Percentiles rank a stretch among this genome's conserved stretches.
phyloP scores from a whole-genome alignment of 2,113 vertebrate genomes.

The Labrus mixtus region DNA sequence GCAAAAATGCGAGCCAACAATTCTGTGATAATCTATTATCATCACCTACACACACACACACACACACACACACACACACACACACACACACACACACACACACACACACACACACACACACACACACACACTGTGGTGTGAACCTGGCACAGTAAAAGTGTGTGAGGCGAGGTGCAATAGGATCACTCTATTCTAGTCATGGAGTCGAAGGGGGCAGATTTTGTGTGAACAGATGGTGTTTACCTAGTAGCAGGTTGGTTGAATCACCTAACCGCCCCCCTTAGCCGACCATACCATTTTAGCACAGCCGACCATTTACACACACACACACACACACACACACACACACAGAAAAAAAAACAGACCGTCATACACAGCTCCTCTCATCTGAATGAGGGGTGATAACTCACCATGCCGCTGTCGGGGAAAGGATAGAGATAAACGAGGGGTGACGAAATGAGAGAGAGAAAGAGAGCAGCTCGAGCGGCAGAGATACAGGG shows the following conservation, averaged over 20 bases:
- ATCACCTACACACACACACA: constrained; percentile 22
- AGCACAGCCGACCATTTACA: constrained; percentile 35
- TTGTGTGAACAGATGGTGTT: constrained; percentile 93
- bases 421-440: constrained; percentile 72
- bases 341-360: constrained; percentile 22
- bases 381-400: constrained; percentile 78
- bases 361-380: constrained; percentile 65
- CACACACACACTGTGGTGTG: constrained; percentile 56
- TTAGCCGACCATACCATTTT: constrained; percentile 75
- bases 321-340: constrained; percentile 20
- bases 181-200: constrained; percentile 74
- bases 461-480: constrained; percentile 73
- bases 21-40: constrained; percentile 62
- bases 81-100: constrained; percentile 28
- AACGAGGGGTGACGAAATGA: constrained; percentile 73
- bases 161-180: constrained; percentile 84
- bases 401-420: constrained; percentile 79
- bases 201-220: constrained; percentile 46
- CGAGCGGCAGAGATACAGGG: constrained; percentile 51
- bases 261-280: constrained; percentile 87
- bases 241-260: constrained; percentile 90
- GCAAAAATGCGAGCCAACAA: constrained; percentile 27
- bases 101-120: constrained; percentile 27
- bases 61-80: constrained; percentile 21
- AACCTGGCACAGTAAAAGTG: constrained; percentile 71